These are phyloP conservation scores for Onychostruthus taczanowskii DNA, from an alignment of 2,113 vertebrate species.

Conservation along the genomic window DNA sequence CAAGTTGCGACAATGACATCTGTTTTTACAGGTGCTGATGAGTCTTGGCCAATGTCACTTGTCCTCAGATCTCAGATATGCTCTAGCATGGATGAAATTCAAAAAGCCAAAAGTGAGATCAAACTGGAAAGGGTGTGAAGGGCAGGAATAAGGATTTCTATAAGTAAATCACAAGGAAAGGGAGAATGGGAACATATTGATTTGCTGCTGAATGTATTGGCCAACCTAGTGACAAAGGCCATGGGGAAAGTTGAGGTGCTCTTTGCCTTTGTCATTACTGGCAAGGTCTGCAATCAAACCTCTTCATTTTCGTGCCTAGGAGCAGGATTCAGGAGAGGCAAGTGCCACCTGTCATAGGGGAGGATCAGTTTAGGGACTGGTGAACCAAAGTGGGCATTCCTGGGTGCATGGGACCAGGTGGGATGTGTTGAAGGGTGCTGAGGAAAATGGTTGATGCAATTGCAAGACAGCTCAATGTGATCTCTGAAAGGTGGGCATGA, in stretches of 20 bases:
- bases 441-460: neutral
- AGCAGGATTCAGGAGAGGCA: neutral
- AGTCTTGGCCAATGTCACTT: slow-evolving; percentile 27
- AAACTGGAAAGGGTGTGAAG: neutral
- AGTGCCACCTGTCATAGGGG: accelerated
- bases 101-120: neutral
- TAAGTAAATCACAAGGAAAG: neutral
- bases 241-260: neutral
- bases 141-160: neutral
- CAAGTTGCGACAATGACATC: slow-evolving; percentile 2
- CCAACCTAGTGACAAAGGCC: neutral
- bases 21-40: slow-evolving; percentile 38
- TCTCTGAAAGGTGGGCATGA: neutral
- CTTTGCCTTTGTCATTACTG: neutral
- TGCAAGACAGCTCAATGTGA: neutral
- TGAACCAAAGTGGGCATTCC: neutral
- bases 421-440: neutral
- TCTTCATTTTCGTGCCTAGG: neutral
- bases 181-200: neutral
- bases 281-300: neutral
- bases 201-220: neutral
- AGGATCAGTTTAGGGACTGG: neutral
- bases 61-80: neutral
- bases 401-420: neutral
- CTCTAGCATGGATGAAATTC: neutral